Base-by-base conservation (phyloP, 2,113 vertebrate species). In the Hylia prasina region DNA sequence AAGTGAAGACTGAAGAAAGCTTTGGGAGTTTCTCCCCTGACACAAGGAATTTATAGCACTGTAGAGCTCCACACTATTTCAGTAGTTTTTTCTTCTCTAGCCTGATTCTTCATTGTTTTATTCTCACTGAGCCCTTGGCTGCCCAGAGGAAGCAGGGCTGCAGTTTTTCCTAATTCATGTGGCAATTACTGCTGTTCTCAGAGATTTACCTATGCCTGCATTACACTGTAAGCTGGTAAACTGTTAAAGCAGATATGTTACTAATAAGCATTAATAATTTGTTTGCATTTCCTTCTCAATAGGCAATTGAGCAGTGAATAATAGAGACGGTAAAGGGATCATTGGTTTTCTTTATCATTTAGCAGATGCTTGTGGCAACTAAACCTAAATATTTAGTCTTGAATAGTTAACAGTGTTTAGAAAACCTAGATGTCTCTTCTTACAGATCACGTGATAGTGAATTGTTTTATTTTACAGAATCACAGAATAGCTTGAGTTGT, bases 11-110 rank as follows among this genome's bases (percentile, higher is more conserved):
- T 64, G 58, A 93, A 80, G 70, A 89, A 83, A 85, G 25, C 44
- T 93, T 54, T 78, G 33, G 6, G 53, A 87, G 33, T 75, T 90
- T 90, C 47, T 73, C 21, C 37, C 58, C 37, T 87, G 63, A 79
- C 66, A 72, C 7, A 84, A 70, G n/a, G 53, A 58, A 69, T 95
- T 96, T 86, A 89, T 85, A 64, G 58, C 51, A 39, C 58, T 87
- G 45, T 47, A 91, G 76, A 76, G 31, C 84, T 61, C 48, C 63
- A 39, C 78, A 90, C 54, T 83, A 86, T 92, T 89, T 91, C 68
- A 85, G 31, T n/a, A 87, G 56, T 95, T 95, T 92, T 48, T 95
- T 94, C 66, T 90, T 40, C 40, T 68, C 44, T 86, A 90, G 61
- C 28, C 45, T 96, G 23, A 7, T 72, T 91, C 69, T 85, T 11